Evolutionary conservation across 2,113 vertebrate species (phyloP).

Genomic region (Pagrus major): DNA sequence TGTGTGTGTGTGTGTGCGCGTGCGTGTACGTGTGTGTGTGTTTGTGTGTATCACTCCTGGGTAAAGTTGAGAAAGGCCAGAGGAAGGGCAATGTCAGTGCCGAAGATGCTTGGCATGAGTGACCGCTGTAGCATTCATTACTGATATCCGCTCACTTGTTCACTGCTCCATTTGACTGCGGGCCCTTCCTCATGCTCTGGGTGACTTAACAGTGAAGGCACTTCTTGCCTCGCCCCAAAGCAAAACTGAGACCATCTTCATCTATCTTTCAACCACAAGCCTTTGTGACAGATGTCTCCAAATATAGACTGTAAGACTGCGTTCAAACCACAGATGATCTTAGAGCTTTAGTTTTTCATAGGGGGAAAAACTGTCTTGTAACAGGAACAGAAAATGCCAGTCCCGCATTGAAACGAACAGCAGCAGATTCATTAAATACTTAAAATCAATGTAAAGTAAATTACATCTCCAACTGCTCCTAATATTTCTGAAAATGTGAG

Average conservation of each 20-base stretch:
- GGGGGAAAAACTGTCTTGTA: background rate
- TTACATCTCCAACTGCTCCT: constrained; percentile 18
- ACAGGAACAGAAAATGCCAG: constrained; percentile 5
- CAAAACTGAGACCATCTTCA: constrained; percentile 33
- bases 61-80: constrained; percentile 39
- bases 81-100: constrained; percentile 16
- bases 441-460: constrained; percentile 48
- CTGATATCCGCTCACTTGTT: constrained; percentile 46
- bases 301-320: constrained; percentile 10
- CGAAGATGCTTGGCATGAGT: constrained; percentile 51
- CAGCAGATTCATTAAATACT: constrained; percentile 21
- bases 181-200: constrained; percentile 17
- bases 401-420: background rate
- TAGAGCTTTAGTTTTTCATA: background rate
- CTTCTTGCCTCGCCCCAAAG: constrained; percentile 24
- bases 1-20: background rate
- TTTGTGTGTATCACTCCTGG: constrained; percentile 8
- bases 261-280: constrained; percentile 22
- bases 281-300: constrained; percentile 42
- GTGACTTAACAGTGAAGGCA: constrained; percentile 8
- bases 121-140: constrained; percentile 53
- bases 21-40: constrained; percentile 11
- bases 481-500: no score
- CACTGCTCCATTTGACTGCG: constrained; percentile 17
- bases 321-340: background rate